Conservation (phyloP, 2,797 vertebrate genomes). For the Pteronotus mesoamericanus region DNA sequence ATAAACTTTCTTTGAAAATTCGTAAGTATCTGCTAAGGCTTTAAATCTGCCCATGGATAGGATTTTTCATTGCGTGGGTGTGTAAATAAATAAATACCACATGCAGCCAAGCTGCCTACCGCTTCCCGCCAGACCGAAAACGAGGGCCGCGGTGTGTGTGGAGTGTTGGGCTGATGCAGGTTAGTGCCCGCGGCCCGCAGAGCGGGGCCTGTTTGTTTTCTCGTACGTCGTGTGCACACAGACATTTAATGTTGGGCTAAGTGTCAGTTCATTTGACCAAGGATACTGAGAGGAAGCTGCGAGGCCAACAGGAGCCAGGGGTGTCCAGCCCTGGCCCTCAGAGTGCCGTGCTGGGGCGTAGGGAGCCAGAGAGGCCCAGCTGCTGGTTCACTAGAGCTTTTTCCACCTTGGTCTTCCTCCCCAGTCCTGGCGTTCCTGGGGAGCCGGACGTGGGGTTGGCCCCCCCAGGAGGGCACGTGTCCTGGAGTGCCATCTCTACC, state of each 20-base stretch:
- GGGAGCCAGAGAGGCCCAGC: neutral
- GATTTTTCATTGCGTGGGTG: neutral
- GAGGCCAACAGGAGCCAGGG: rapidly evolving
- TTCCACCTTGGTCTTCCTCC: neutral
- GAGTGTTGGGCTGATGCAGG: neutral
- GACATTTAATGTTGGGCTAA: neutral
- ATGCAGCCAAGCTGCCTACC: rapidly evolving
- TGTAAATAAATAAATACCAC: neutral
- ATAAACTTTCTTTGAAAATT: neutral
- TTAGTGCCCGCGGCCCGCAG: neutral
- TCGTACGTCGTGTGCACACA: neutral
- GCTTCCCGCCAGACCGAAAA: neutral
- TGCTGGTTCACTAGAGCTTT: neutral
- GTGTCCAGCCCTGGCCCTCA: neutral
- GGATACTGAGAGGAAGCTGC: neutral
- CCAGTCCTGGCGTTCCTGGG: too few relatives aligned
- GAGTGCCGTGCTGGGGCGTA: too few relatives aligned
- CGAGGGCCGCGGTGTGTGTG: neutral
- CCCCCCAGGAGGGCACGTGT: rapidly evolving
- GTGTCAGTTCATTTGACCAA: neutral
- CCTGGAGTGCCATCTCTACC: neutral
- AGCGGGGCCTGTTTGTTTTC: neutral
- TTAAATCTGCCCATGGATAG: neutral
- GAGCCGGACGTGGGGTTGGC: neutral
- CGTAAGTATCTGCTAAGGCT: neutral